Evolutionary conservation across 1,140 invertebrate species (phyloP), one percentile per base, ranked within the genome.

Genomic region (Megathymus violae): DNA sequence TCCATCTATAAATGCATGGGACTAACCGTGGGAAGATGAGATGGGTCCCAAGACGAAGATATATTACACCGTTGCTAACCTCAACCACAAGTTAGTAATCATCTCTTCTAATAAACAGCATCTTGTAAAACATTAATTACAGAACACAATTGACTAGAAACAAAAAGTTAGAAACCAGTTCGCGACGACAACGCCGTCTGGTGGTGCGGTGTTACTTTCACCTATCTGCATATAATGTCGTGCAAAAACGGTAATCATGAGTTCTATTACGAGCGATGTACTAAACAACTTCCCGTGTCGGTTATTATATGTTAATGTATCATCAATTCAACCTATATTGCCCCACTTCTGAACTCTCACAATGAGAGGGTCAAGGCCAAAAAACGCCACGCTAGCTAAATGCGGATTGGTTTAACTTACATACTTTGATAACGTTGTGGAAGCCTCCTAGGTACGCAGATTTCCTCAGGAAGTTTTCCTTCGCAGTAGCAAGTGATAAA

Each of bases 71-170:
- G 31, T 40, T 17, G 52, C 40, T 17, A 44, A 31, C 51, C 36
- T 13, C 7, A 43, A 19, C 14, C 51, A 34, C 1, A 31, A 43
- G 52, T 31, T 43, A 14, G 43, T 44, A 56, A 56, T 56, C 51
- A 43, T 43, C 40, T 27, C 51, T 11, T 17, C 52, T 56, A 44
- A 27, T 56, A 56, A 56, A 56, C 44, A 56, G 25, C 19, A 43
- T 13, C 13, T 16, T 31, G 51, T 56, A 56, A 27, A 31, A 56
- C 52, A 56, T 56, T 56, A 56, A 56, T 56, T 31, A 56, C 52
- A 43, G 40, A 56, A 56, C 40, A 56, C 52, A 56, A 56, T 56
- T 56, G 52, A 27, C 14, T 13, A n/a, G 1, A 15, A 31, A 16
- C 41, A 56, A 56, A 56, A 56, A 31, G 22, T 44, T 56, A 44